phyloP scores from a whole-genome alignment of 2,113 vertebrate species.

The Nothoprocta pentlandii region DNA sequence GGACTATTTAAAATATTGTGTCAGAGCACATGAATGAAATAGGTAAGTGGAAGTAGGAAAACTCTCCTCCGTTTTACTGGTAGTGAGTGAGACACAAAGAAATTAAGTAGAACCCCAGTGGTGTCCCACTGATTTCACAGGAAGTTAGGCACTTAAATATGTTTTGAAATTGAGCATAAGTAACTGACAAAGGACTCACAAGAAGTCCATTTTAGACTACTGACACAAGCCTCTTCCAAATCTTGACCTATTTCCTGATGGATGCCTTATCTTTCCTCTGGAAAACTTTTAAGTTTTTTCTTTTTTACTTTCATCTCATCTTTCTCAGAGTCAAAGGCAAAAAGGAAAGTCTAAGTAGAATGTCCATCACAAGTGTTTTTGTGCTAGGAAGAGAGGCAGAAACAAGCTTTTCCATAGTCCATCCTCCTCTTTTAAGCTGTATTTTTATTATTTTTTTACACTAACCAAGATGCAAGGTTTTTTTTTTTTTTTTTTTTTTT shows the following conservation, averaged over 20 bases:
- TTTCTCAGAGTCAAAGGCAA: not conserved
- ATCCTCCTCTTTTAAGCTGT: not conserved
- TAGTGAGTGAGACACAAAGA: not conserved
- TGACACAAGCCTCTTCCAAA: not conserved
- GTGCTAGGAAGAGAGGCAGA: not conserved
- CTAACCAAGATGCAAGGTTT: not conserved
- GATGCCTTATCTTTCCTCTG: not conserved
- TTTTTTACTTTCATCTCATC: not conserved
- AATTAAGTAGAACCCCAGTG: not conserved
- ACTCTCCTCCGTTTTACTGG: not conserved
- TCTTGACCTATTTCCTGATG: not conserved
- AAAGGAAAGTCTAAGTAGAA: not conserved
- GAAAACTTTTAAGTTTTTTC: not conserved
- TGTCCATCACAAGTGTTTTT: not conserved
- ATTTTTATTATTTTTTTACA: not conserved
- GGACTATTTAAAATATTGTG: not conserved
- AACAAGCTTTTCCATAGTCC: not conserved
- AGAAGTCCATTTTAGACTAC: not conserved
- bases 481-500: not conserved
- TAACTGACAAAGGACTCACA: not conserved
- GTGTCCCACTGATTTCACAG: not conserved
- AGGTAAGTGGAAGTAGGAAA: not conserved
- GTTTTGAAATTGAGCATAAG: not conserved
- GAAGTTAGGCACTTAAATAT: not conserved
- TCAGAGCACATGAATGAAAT: accelerated